These are phyloP conservation scores for Drosophila ezoana DNA, from an alignment of 2,888 invertebrate genomes.

Conservation along the genomic window DNA sequence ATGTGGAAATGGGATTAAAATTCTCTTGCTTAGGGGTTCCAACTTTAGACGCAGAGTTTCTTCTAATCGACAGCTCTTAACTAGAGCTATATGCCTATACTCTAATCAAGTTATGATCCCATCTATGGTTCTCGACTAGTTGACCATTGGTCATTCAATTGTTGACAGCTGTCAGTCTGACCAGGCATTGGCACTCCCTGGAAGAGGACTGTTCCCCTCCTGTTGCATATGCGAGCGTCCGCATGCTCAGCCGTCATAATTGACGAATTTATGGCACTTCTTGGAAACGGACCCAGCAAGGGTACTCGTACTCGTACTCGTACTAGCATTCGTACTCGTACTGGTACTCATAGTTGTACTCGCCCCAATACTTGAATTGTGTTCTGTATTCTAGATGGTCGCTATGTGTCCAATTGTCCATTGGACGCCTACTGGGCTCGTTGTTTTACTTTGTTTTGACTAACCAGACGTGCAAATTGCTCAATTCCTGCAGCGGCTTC, in stretches of 20 bases:
- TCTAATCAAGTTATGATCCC: constrained; percentile 6
- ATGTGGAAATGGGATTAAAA: too few relatives aligned
- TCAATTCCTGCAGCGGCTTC: constrained; percentile 75
- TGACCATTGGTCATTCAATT: constrained; percentile 24
- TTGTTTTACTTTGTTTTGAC: constrained; percentile 75
- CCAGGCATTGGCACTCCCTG: constrained; percentile 25
- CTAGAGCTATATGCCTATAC: neutral
- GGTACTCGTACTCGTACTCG: constrained; percentile 1
- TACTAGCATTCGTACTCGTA: neutral
- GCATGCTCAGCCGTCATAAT: constrained; percentile 73
- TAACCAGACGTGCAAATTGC: constrained; percentile 76
- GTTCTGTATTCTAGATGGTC: constrained; percentile 35
- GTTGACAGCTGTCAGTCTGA: constrained; percentile 70
- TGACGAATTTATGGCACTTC: constrained; percentile 79
- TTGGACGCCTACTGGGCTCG: constrained; percentile 49
- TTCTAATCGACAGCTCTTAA: neutral
- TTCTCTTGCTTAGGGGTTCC: too few relatives aligned
- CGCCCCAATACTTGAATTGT: constrained; percentile 58
- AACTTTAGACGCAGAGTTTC: too few relatives aligned
- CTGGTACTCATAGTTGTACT: constrained; percentile 18
- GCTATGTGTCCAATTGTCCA: constrained; percentile 49
- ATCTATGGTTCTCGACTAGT: neutral
- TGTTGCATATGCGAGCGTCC: constrained; percentile 46
- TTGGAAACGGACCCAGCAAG: constrained; percentile 51
- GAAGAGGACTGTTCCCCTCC: constrained; percentile 1